These are phyloP conservation scores for Salvelinus sp. DNA, from an alignment of 2,113 vertebrate genomes.

Conservation along the genomic window DNA sequence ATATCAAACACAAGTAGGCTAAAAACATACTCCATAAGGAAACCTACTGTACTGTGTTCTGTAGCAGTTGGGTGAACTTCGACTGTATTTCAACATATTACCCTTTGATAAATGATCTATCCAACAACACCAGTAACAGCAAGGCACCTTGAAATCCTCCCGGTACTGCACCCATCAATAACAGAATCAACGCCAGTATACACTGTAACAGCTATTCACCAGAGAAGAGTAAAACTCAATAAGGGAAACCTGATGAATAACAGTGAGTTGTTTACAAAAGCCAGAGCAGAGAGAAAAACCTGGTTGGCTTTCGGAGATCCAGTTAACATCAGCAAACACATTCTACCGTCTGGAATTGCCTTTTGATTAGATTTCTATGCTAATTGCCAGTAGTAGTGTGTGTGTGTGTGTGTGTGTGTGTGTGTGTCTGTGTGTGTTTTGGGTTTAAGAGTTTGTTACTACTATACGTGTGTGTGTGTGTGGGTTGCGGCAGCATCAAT, in stretches of 20 bases:
- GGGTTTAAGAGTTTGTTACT: neutral
- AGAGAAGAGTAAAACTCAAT: conserved; percentile 65
- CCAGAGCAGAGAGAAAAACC: conserved; percentile 38
- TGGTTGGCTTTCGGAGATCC: conserved; percentile 46
- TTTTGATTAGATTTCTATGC: conserved; percentile 66
- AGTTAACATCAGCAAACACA: conserved; percentile 58
- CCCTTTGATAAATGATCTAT: too few species aligned
- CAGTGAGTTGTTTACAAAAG: conserved; percentile 58
- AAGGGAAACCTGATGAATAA: conserved; percentile 59
- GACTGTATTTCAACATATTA: too few species aligned
- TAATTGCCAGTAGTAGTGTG: conserved; percentile 45
- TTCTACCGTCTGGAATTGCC: conserved; percentile 47
- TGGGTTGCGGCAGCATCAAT: conserved; percentile 17
- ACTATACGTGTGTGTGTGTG: neutral
- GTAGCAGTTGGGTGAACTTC: too few species aligned
- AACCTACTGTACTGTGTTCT: too few species aligned
- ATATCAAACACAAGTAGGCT: too few species aligned
- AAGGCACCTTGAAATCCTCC: neutral
- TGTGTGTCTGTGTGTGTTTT: conserved; percentile 22
- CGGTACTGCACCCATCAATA: neutral
- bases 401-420: conserved; percentile 16
- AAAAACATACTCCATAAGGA: too few species aligned
- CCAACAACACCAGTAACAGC: too few species aligned
- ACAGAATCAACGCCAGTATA: neutral
- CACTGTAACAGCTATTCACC: conserved; percentile 47